Evolutionary conservation across 1,140 invertebrate genomes (phyloP).

Genomic region (Elysia chlorotica): DNA sequence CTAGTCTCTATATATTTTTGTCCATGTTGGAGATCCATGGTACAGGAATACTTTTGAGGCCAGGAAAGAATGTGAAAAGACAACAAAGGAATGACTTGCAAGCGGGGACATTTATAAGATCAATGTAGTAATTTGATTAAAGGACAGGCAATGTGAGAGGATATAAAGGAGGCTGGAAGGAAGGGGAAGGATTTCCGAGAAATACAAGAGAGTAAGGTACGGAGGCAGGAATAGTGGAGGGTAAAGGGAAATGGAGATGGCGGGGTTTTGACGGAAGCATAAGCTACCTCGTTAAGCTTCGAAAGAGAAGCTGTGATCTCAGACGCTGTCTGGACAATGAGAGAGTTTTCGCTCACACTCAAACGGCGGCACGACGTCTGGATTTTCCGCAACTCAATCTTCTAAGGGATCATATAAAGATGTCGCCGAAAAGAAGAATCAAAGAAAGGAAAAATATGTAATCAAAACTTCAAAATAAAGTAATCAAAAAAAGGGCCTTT

Average conservation of each 20-base stretch:
- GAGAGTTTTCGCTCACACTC: slow-evolving; percentile 26
- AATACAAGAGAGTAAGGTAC: neutral
- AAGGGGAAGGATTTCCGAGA: neutral
- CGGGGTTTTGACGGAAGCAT: too few relatives aligned
- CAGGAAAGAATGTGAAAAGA: too few relatives aligned
- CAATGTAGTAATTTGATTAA: neutral
- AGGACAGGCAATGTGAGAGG: neutral
- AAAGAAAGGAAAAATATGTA: neutral
- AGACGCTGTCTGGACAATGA: slow-evolving; percentile 37
- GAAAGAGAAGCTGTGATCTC: slow-evolving; percentile 37
- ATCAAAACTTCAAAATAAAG: neutral
- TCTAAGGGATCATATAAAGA: neutral
- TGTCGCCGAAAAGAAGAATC: neutral
- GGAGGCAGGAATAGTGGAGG: neutral
- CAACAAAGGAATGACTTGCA: neutral
- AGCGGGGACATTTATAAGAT: neutral
- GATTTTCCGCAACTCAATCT: neutral
- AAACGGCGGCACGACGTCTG: neutral
- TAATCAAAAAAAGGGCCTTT: neutral
- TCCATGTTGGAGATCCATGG: too few relatives aligned
- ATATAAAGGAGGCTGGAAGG: neutral
- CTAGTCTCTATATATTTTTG: too few relatives aligned
- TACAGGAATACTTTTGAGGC: too few relatives aligned
- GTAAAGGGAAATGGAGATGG: neutral
- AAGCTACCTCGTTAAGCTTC: slow-evolving; percentile 36